Evolutionary conservation across 2,797 vertebrate genomes (phyloP), one percentile per base, ranked within the genome.

Genomic region (Sphaeramia orbicularis): DNA sequence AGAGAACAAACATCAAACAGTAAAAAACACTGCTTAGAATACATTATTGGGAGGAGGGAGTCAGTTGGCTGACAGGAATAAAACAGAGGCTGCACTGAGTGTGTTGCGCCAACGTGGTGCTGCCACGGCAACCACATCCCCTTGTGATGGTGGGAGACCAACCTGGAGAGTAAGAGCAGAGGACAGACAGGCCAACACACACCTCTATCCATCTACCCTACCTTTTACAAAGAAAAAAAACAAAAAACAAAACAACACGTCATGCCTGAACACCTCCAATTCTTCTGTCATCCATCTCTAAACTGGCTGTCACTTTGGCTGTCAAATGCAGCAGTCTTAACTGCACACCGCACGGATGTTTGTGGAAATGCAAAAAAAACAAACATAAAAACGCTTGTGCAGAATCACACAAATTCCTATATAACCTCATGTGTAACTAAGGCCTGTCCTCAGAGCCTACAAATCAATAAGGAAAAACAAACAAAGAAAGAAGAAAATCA

Each of bases 111-210:
- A 78, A 87, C 59, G 59, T 68, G 82, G 76, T 51, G 89, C 89
- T 93, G 85, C 89, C 87, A 91, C 83, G 85, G 89, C 89, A 93
- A 93, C 88, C 71, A n/a, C 79, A 80, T 78, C 71, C 68, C 77
- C 76, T 68, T 36, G 55, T 55, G 56, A 72, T 75, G 78, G 80
- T 4, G 65, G 76, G 80, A 77, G 70, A 69, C 52, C 67, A 74
- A 81, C 80, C 80, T 75, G 81, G 65, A 73, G 70, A 49, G 56
- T 53, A 57, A 49, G 43, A 64, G 61, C 48, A 54, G 65, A 71
- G 68, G 80, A 85, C 73, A 55, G 65, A 62, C 50, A 52, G 64
- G 57, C 42, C 49, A 13, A 53, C 58, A 44, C 57, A 59, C 71
- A 53, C 35, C 63, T 59, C 73, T 2, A 10, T 32, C 49, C 32